Conservation (phyloP, 2,797 vertebrate genomes). For the Myotis pilosus region DNA sequence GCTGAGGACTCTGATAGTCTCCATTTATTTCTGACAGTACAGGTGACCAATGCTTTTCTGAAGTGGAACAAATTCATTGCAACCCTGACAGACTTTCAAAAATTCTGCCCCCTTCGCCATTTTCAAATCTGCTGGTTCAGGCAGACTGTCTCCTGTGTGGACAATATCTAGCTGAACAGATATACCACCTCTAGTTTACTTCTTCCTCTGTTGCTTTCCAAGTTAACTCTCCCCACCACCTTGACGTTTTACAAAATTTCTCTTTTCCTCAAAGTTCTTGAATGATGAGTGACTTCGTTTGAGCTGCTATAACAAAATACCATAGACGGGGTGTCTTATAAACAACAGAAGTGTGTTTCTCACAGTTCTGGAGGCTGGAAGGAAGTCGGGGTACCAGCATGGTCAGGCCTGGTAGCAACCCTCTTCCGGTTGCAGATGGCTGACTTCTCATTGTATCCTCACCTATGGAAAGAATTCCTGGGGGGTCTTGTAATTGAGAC, state of each 20-base stretch:
- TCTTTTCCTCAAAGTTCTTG: not conserved
- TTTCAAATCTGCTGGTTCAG: not conserved
- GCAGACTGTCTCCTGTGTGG: not conserved
- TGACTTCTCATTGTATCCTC: not conserved
- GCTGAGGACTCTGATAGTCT: not conserved
- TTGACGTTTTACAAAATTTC: not conserved
- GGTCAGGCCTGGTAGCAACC: not conserved
- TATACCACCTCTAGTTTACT: not conserved
- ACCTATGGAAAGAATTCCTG: not conserved
- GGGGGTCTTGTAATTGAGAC: no score
- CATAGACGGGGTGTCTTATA: not conserved
- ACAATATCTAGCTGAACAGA: not conserved
- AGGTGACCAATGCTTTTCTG: not conserved
- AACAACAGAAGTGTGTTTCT: not conserved
- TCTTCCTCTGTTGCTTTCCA: not conserved
- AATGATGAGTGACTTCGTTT: not conserved
- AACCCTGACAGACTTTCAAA: not conserved
- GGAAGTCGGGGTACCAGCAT: not conserved
- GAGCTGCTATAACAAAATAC: not conserved
- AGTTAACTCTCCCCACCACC: not conserved
- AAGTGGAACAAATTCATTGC: conserved; percentile 14
- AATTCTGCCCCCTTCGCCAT: not conserved
- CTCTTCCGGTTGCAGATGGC: not conserved
- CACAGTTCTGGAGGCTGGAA: not conserved
- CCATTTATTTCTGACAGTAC: not conserved